Conservation (phyloP, 1,140 invertebrate species). For the Brachionus koreanus region DNA sequence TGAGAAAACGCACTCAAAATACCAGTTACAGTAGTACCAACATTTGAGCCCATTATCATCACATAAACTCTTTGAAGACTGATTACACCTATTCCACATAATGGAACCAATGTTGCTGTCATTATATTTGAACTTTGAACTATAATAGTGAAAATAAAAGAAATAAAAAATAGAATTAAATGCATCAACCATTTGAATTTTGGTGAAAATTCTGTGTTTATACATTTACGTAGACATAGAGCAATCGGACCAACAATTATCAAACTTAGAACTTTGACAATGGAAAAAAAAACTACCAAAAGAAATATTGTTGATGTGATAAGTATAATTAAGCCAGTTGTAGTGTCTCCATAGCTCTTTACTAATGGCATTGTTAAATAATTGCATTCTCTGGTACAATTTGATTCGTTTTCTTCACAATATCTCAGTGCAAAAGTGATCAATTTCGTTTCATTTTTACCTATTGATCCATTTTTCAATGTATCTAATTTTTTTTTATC, state of each 20-base stretch:
- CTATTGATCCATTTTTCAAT: background rate
- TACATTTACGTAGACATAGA: conserved; percentile 59
- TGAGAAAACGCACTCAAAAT: conserved; percentile 62
- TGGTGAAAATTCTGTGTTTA: conserved; percentile 63
- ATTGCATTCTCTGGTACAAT: conserved; percentile 49
- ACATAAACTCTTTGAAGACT: conserved; percentile 65
- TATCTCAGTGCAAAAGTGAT: background rate
- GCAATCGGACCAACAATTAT: conserved; percentile 59
- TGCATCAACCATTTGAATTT: conserved; percentile 59
- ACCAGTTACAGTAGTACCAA: conserved; percentile 65
- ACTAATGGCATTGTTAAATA: conserved; percentile 4
- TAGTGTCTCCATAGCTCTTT: background rate
- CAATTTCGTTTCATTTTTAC: too few species aligned
- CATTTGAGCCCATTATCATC: conserved; percentile 64
- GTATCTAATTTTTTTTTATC: background rate
- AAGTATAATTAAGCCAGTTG: conserved; percentile 1
- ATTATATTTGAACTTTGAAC: conserved; percentile 67
- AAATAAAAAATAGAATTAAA: conserved; percentile 59
- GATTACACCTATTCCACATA: conserved; percentile 65
- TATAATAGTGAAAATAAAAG: conserved; percentile 63
- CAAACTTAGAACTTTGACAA: conserved; percentile 23
- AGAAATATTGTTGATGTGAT: background rate
- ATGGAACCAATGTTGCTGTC: conserved; percentile 65
- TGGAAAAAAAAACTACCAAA: background rate
- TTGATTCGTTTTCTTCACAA: background rate